Conservation (phyloP, 64 coral and sea anemone species). For the Montipora efflorescens region DNA sequence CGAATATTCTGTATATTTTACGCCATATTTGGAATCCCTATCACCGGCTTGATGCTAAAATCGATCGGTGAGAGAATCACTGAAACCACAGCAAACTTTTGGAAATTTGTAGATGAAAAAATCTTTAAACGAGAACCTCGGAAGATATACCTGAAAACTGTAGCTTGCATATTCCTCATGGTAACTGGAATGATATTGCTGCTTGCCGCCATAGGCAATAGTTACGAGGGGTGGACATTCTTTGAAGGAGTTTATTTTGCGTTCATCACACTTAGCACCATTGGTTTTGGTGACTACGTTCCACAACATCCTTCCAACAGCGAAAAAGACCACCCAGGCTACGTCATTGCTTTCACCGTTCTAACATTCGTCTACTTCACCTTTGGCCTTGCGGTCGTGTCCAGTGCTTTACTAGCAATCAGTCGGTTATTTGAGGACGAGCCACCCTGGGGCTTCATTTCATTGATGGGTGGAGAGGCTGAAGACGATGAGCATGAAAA, state of each 20-base stretch:
- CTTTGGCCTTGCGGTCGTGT: slow-evolving; percentile 93
- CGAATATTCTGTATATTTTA: slow-evolving; percentile 99
- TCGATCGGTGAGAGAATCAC: slow-evolving; percentile 93
- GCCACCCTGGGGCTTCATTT: slow-evolving; percentile 97
- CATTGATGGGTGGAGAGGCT: slow-evolving; percentile 63
- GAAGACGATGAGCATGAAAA: slow-evolving; percentile 82
- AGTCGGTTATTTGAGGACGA: slow-evolving; percentile 96
- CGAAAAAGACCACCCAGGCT: slow-evolving; percentile 79
- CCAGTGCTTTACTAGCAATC: slow-evolving; percentile 95
- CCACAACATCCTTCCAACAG: slow-evolving; percentile 84
- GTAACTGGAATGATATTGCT: slow-evolving; percentile 87
- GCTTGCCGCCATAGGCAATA: slow-evolving; percentile 81
- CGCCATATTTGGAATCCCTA: slow-evolving; percentile 96
- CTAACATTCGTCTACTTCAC: slow-evolving; percentile 95
- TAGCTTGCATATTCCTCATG: slow-evolving; percentile 83
- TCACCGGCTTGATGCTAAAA: slow-evolving; percentile 95
- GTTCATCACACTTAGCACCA: slow-evolving; percentile 98
- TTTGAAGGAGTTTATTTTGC: slow-evolving; percentile 99
- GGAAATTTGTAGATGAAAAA: slow-evolving; percentile 73
- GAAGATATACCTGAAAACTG: slow-evolving; percentile 79
- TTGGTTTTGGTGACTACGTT: slow-evolving; percentile 95
- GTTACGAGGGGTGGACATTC: slow-evolving; percentile 93
- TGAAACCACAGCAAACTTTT: slow-evolving; percentile 81
- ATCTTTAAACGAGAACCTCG: slow-evolving; percentile 85
- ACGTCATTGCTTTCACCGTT: slow-evolving; percentile 88